Evolutionary conservation across 2,113 vertebrate species (phyloP), one percentile per base, ranked within the genome.

Genomic region (Gambusia affinis): DNA sequence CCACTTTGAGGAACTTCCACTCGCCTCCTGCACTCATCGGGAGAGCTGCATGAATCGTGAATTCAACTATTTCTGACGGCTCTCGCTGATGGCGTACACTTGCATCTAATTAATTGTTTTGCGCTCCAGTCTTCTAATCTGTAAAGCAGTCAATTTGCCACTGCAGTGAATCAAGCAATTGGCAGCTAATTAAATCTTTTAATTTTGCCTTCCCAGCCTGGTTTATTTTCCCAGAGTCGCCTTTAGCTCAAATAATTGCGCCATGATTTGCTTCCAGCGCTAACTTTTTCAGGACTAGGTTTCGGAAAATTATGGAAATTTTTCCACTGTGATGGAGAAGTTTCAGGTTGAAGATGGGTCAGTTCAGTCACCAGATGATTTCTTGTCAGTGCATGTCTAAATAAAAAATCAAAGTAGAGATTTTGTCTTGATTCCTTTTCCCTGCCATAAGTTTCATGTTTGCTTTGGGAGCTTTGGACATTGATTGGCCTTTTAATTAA

Each of bases 1-100:
- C 51, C 57, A 30, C 76, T 84, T 33, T 39, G 39, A 42, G 65
- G 28, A 71, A 64, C 67, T 67, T 73, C 28, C 39, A 63, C 37
- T 76, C 1, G 19, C 54, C 47, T 68, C 29, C 24, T 33, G 8
- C 27, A 14, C 65, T 71, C 68, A 35, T 57, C 67, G 44, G 51
- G 27, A 24, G 14, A 73, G 37, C 64, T 62, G 27, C 15, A 19
- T 83, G 64, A 42, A 57, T 72, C 70, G 51, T 35, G 35, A 37
- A 54, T 42, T 64, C 14, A 4, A 73, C 24, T 39, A 65, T 44
- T 74, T 78, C 51, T 31, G 37, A 68, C 27, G 31, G 14, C 47
- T 44, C 15, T 28, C 60, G 27, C 29, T 67, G 61, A 54, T 62
- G 30, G n/a, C 3, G 3, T 63, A 17, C 19, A 12, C 35, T 60